Percentiles rank a stretch among this genome's conserved stretches.
Conservation (phyloP, 2,113 vertebrate species). For the Empidonax traillii region DNA sequence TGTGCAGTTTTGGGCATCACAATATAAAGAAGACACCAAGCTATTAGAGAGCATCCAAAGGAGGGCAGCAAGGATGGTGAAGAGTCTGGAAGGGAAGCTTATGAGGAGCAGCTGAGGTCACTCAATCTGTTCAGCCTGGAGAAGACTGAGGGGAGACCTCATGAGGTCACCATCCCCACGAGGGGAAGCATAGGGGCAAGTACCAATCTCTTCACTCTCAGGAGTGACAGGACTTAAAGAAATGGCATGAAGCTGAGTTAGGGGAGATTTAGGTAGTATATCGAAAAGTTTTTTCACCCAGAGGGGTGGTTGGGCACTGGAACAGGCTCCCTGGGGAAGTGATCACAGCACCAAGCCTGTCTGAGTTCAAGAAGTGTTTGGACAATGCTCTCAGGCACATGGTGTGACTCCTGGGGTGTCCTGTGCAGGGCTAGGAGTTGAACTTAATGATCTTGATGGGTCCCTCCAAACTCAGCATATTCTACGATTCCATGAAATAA, state of each 20-base stretch:
- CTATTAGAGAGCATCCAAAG: not conserved
- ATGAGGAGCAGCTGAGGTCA: not conserved
- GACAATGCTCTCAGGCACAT: not conserved
- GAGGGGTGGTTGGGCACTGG: not conserved
- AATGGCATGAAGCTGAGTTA: not conserved
- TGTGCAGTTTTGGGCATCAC: not conserved
- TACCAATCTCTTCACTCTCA: not conserved
- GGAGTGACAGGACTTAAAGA: not conserved
- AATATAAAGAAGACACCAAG: not conserved
- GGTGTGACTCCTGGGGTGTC: not conserved
- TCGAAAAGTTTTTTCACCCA: not conserved
- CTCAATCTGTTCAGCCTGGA: not conserved
- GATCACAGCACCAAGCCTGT: not conserved
- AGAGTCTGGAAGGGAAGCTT: not conserved
- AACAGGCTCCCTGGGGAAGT: not conserved
- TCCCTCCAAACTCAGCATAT: not conserved
- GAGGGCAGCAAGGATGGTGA: not conserved
- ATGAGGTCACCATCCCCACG: not conserved
- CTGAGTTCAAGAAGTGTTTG: not conserved
- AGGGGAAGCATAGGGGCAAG: not conserved
- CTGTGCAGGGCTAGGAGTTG: not conserved
- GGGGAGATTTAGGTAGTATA: not conserved
- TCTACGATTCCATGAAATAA: not conserved
- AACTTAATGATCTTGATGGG: not conserved
- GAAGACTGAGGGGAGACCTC: not conserved